phyloP scores from a whole-genome alignment of 2,797 vertebrate species.

The Chaunax sp. region DNA sequence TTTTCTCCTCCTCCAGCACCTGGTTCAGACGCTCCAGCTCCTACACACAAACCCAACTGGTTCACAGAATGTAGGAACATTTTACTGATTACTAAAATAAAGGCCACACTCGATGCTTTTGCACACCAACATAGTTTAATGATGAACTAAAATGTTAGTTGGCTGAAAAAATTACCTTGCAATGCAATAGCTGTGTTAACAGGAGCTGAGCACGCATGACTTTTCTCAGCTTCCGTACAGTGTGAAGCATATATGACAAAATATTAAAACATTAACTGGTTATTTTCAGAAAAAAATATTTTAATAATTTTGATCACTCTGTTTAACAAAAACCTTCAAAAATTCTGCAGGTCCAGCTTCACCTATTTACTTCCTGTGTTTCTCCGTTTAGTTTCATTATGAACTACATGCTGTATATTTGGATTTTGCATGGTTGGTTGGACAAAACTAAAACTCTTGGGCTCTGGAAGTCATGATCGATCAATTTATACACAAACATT shows the following conservation, averaged over 20 bases:
- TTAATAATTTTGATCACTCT: too few relatives aligned
- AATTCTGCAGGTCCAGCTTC: not conserved
- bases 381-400: not conserved
- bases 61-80: not conserved
- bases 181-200: not conserved
- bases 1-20: conserved; percentile 94
- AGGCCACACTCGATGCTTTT: not conserved
- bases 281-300: too few relatives aligned
- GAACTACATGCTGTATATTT: not conserved
- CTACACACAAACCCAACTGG: conserved; percentile 66
- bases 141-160: not conserved
- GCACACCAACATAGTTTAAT: too few relatives aligned
- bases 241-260: too few relatives aligned
- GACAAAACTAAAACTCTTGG: not conserved
- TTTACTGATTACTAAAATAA: not conserved
- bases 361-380: not conserved
- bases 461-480: too few relatives aligned
- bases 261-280: too few relatives aligned
- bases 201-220: too few relatives aligned
- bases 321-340: not conserved
- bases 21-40: conserved; percentile 95
- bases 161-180: not conserved
- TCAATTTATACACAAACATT: not conserved
- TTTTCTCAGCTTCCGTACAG: too few relatives aligned
- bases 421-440: not conserved